Evolutionary conservation across 2,797 vertebrate genomes (phyloP), one percentile per base, ranked within the genome.

Genomic region (Periophthalmus magnuspinnatus): DNA sequence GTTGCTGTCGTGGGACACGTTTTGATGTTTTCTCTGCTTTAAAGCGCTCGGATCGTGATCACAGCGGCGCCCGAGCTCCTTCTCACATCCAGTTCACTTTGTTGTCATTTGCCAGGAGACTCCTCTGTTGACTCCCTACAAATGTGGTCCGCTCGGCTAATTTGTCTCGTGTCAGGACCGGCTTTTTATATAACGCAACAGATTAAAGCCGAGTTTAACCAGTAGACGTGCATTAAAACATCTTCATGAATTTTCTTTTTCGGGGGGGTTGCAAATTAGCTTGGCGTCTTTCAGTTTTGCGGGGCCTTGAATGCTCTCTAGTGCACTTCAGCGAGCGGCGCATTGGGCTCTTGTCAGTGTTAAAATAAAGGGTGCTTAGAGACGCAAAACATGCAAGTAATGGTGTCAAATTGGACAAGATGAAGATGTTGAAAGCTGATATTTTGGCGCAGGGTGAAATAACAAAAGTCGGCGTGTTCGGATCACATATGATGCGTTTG

Each of bases 101-200:
- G 70, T 68, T 79, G 77, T 80, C 66, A 59, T 69, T 77, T 79
- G 79, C 77, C 77, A 74, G 72, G 69, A 86, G 69, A 52, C 74
- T 77, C 48, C 5, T 54, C 72, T 77, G 68, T 80, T 74, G 59
- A 69, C 48, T 71, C 75, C 48, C 75, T 72, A 81, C 75, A 75
- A 56, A 65, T 75, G 65, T 24, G 63, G 67, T 80, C 74, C 71
- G 72, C 81, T 75, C 41, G 38, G 65, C 72, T 45, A 36, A 74
- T 81, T 81, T 77, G 38, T 50, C 56, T 70, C 63, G 45, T 61
- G 72, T 76, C 60, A 41, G 69, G 76, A 54, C 66, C 70, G n/a
- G 75, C 74, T 73, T 72, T 69, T 86, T 61, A 19, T 57, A 47
- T 47, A 50, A 67, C 22, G 62, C 62, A 74, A 67, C 64, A 65